Evolutionary conservation across 1,140 invertebrate genomes (phyloP), one percentile per base, ranked within the genome.

Genomic region (Polypedilum vanderplanki): DNA sequence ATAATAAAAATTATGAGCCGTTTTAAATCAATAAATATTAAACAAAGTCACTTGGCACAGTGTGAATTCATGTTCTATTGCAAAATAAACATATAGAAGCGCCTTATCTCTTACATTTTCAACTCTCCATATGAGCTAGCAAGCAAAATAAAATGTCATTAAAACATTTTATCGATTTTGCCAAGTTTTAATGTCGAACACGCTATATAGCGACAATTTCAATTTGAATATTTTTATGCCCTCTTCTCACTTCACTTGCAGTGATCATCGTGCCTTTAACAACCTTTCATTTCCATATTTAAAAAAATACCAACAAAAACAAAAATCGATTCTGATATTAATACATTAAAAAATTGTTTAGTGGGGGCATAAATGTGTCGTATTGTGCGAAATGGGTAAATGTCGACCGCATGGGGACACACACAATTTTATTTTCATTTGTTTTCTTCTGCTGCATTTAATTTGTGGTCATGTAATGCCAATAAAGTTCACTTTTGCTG

Each of bases 291-390:
- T 46, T 9, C 41, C 46, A 57, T 57, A 57, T 57, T 46, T 57
- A n/a, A 57, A 57, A n/a, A 15, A 8, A 12, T 12, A 57, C 10
- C 46, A 57, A 15, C 2, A 46, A 46, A 9, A 15, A 46, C 41
- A 57, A 57, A 57, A 57, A 57, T 57, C 46, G 46, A 57, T 57
- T 70, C 17, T n/a, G 9, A 70, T 70, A 70, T 70, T 70, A 70
- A 20, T 70, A 70, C 17, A 70, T 70, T 70, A 70, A 70, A 33
- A 33, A 70, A 70, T 70, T 70, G 65, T 70, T 70, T 70, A 70
- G 65, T 70, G 65, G 65, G 18, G 24, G 24, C 24, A 33, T 33
- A 33, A 18, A 70, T 57, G 46, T 57, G 46, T 57, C 46, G 46
- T 57, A 57, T 57, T 57, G 46, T 57, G 46, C 65, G 65, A 70